These are phyloP conservation scores for Chondrosia reniformis DNA, from an alignment of 37 sponge, comb jelly and placozoan genomes.

Conservation along the genomic window DNA sequence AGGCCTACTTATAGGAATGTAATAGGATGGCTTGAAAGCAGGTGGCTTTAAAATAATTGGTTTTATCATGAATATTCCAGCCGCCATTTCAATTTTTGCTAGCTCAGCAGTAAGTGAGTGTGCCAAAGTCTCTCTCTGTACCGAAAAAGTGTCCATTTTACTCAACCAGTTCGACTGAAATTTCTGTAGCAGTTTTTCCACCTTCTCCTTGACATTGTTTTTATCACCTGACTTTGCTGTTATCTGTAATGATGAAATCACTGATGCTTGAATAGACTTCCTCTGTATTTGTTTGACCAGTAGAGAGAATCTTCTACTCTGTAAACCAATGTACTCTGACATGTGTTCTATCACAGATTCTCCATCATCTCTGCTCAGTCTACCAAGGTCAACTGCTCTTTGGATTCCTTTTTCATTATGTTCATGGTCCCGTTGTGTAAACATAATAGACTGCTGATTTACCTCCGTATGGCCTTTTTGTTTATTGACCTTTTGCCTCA, in stretches of 20 bases:
- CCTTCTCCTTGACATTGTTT: neutral
- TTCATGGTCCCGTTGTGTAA: constrained; percentile 62
- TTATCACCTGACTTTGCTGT: neutral
- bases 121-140: constrained; percentile 31
- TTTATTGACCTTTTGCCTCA: constrained; percentile 8
- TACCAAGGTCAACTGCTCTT: constrained; percentile 24
- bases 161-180: neutral
- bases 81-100: constrained; percentile 25
- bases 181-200: neutral
- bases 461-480: neutral
- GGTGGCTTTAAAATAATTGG: too few relatives aligned
- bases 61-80: constrained; percentile 49
- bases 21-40: too few relatives aligned
- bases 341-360: constrained; percentile 21
- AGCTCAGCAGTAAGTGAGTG: constrained; percentile 26
- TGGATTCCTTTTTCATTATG: constrained; percentile 38
- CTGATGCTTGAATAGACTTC: neutral
- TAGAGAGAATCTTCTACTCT: constrained; percentile 21
- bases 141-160: constrained; percentile 25
- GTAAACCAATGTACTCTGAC: constrained; percentile 52
- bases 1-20: too few relatives aligned
- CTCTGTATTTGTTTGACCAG: constrained; percentile 13
- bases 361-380: neutral
- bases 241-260: constrained; percentile 14
- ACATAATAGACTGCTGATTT: constrained; percentile 34